Evolutionary conservation across 2,888 invertebrate genomes (phyloP), one percentile per base, ranked within the genome.

Genomic region (Philereme vetulata): DNA sequence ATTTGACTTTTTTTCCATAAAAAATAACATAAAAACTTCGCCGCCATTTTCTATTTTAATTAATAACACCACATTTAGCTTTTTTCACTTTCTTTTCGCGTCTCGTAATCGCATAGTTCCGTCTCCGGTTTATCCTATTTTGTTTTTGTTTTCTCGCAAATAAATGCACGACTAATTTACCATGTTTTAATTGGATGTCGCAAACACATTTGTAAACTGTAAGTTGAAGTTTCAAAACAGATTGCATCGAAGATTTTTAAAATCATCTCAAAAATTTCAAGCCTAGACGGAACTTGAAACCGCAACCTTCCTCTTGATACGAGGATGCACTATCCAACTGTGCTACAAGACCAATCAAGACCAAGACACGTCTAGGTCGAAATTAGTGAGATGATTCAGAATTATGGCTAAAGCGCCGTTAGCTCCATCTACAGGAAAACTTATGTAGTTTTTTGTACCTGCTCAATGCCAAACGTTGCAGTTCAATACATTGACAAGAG

Each of bases 101-200:
- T 60, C 56, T 51, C 10, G 53, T 56, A 61, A 61, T 56, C 61
- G 53, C 49, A 49, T 50, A 53, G 61, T 46, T 48, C 36, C 40
- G 40, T 46, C 52, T 49, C 48, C 21, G n/a, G 34, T 46, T 51
- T 10, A 2, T 40, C 34, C 10, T 9, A 55, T 51, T 56, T 44
- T 3, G 48, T 50, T 56, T 61, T 50, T 50, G 48, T 61, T 52
- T n/a, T 45, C 42, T 38, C 10, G 36, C 34, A 36, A 56, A 50
- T 46, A 57, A 71, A 68, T 68, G 67, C 64, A 64, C 57, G 53
- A 56, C 60, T 64, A 65, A 66, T 71, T 68, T 68, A 67, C 62
- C 58, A 55, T 45, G 62, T 63, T 68, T 63, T 72, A 68, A 68
- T 71, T 70, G 57, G 62, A 68, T 62, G 67, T 68, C 68, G 61